Evolutionary conservation across 2,888 invertebrate genomes (phyloP), one percentile per base, ranked within the genome.

Genomic region (Macaria notata): DNA sequence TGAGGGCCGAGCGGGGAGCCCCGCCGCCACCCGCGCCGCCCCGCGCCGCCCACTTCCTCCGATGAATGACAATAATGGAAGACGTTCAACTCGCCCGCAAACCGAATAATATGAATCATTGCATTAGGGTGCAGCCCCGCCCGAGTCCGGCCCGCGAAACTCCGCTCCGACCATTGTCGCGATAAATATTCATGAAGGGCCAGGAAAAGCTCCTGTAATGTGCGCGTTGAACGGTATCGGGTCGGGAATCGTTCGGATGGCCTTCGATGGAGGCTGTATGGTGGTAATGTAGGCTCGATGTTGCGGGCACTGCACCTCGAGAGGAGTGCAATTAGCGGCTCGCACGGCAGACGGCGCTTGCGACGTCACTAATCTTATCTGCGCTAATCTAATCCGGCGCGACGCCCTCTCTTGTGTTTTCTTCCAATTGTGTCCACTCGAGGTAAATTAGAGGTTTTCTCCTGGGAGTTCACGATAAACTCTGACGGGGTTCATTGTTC

Each of bases 11-110:
- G 85, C 80, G 87, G 87, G 89, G 84, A 86, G 85, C 81, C 78
- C 83, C 84, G 80, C 78, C 79, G 72, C 70, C 82, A 80, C 85
- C 86, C 86, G 84, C 86, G 79, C 87, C 86, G 81, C 84, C 86
- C 87, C 87, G 75, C 86, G 76, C 87, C 92, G 88, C 85, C 91
- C 90, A 87, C 89, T 90, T 86, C 88, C 90, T 85, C 88, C 87
- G 88, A 90, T 90, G 89, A 90, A 90, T 90, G 89, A 89, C 90
- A 91, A 89, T 89, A 90, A 90, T 90, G 89, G 88, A 91, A 91
- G 91, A 91, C 91, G 91, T 90, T 90, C 90, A 91, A 91, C 90
- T 91, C 89, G 89, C 85, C 86, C 88, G 89, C 89, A 89, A 89
- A 87, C 89, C 88, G 88, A 89, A 87, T 88, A 88, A 89, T 88